phyloP scores from a whole-genome alignment of 2,888 invertebrate genomes.

The Drosophila tripunctata region DNA sequence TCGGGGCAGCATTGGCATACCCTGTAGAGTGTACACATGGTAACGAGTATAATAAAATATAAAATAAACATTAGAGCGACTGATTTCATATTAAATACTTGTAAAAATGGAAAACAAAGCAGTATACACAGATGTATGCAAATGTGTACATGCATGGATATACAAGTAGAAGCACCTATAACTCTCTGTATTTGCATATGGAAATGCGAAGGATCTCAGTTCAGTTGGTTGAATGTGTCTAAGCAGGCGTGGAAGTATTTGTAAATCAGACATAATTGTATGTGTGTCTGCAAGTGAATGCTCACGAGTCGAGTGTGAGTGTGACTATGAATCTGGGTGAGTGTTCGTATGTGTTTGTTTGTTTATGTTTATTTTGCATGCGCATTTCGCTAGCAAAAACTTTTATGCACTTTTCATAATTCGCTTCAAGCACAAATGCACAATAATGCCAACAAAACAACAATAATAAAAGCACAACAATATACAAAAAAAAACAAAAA shows the following conservation, averaged over 20 bases:
- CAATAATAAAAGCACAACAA: constrained; percentile 27
- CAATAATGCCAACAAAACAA: constrained; percentile 60
- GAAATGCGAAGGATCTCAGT: constrained; percentile 26
- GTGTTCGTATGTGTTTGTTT: constrained; percentile 13
- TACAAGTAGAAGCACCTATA: not conserved
- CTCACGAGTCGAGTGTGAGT: not conserved
- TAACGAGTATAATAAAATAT: constrained; percentile 10
- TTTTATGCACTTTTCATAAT: constrained; percentile 72
- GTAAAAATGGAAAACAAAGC: not conserved
- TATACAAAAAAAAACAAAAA: no score
- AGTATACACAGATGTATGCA: not conserved
- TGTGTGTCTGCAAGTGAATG: constrained; percentile 21
- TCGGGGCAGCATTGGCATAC: not conserved
- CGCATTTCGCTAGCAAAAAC: constrained; percentile 62
- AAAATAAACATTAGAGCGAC: constrained; percentile 12
- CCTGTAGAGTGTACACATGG: not conserved
- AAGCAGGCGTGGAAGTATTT: constrained; percentile 47
- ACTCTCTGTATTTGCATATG: constrained; percentile 29
- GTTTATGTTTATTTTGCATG: constrained; percentile 54
- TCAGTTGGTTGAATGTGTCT: constrained; percentile 18
- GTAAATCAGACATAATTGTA: constrained; percentile 54
- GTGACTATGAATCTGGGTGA: not conserved
- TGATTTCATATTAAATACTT: constrained; percentile 8
- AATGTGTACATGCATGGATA: not conserved
- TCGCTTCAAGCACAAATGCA: constrained; percentile 75